A percentile compares a stretch with the other conserved stretches of the same genome.
These are phyloP conservation scores for Mamestra brassicae DNA, from an alignment of 2,888 invertebrate species.

Conservation along the genomic window DNA sequence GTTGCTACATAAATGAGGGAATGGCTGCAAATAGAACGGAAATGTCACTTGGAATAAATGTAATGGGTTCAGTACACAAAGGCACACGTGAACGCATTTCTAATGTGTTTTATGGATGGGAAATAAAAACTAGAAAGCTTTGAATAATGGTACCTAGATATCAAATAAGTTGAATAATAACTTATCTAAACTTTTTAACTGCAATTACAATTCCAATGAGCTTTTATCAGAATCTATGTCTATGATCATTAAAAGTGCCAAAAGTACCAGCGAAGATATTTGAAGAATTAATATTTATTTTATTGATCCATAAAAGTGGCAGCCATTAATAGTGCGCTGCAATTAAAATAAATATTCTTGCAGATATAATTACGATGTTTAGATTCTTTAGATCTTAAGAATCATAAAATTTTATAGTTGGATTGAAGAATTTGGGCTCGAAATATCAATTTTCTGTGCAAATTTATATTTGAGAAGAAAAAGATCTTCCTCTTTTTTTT, in stretches of 20 bases:
- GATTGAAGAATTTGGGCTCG: conserved; percentile 10
- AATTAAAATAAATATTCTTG: conserved; percentile 50
- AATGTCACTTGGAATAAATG: conserved; percentile 50
- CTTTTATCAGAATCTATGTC: too few species aligned
- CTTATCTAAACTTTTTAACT: not conserved
- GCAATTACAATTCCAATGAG: not conserved
- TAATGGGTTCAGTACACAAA: conserved; percentile 36
- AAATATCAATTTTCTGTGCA: not conserved
- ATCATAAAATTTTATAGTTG: conserved; percentile 33
- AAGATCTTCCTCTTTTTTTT: too few species aligned
- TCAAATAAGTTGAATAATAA: not conserved
- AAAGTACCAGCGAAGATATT: conserved; percentile 26
- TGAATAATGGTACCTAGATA: not conserved
- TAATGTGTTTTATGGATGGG: conserved; percentile 32
- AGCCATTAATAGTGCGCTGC: conserved; percentile 34
- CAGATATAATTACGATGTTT: conserved; percentile 43
- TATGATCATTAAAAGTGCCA: conserved; percentile 2
- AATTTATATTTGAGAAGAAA: too few species aligned
- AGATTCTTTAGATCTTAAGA: conserved; percentile 45
- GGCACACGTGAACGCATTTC: conserved; percentile 31
- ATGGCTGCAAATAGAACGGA: conserved; percentile 55
- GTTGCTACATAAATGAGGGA: conserved; percentile 49
- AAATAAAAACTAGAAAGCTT: conserved; percentile 5
- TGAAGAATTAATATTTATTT: conserved; percentile 35
- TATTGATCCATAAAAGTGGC: conserved; percentile 34